Base-by-base conservation (phyloP, 2,113 vertebrate genomes). In the Patagioenas fasciata region DNA sequence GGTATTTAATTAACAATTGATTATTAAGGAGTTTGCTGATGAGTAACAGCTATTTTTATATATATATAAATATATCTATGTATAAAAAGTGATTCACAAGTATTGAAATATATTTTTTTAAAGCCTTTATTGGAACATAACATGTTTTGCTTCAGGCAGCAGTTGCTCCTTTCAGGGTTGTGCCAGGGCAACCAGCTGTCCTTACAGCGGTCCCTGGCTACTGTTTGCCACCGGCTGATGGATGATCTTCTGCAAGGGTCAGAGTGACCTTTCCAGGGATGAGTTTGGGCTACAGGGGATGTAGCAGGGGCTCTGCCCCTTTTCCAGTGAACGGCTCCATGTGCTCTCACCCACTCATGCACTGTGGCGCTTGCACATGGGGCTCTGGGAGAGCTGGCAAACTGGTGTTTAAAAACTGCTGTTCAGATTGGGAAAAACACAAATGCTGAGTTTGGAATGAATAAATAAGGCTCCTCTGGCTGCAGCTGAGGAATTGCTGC, bases 1-100 rank as follows among this genome's bases (percentile, higher is more conserved):
- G 86, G 56, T 92, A 89, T 78, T 97, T 93, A 95, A 96, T 92
- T 89, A 96, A 32, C 78, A 72, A 82, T 91, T 88, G 90, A 94
- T 93, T 89, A 88, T 90, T 82, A 82, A 60, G 44, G 69, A 71
- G 19, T 65, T 86, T 61, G 53, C 60, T 80, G 67, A 64, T 28
- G 47, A 71, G 53, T 50, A 83, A 69, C 28, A 71, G 50, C 48
- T 58, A 18, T 80, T 94, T 56, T 79, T 56, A 23, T 11, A 10
- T 9, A 25, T 8, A 10, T 34, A 36, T 67, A 72, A 47, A 23
- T 81, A 62, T 3, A 53, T 23, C 13, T 58, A 4, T 10, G 16
- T 42, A n/a, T 51, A 48, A 83, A 80, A 50, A 1, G 4, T 11
- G 51, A 67, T 64, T 62, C 36, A 38, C 23, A 38, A 60, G 34